Evolutionary conservation across 2,113 vertebrate genomes (phyloP).

Genomic region (Myotis lucifugus): DNA sequence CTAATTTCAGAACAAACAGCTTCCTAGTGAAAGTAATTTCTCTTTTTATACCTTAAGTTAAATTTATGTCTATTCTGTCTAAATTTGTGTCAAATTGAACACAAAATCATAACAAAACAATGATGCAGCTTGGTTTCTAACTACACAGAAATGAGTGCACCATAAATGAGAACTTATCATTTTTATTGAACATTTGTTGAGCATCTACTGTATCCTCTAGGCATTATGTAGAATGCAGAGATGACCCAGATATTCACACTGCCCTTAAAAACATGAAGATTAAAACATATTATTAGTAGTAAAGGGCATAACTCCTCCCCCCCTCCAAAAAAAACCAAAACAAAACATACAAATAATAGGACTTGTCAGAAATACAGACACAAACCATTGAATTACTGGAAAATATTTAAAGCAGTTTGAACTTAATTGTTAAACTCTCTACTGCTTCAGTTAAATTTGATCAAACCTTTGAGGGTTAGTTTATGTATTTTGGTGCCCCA

Average conservation of each 20-base stretch:
- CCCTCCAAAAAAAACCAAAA: not conserved
- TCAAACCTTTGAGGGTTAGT: not conserved
- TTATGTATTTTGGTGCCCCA: not conserved
- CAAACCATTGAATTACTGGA: not conserved
- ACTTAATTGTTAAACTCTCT: not conserved
- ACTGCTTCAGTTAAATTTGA: not conserved
- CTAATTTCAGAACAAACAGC: constrained; percentile 35
- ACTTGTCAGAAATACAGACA: not conserved
- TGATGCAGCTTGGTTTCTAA: constrained; percentile 3
- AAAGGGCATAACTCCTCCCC: not conserved
- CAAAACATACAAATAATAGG: not conserved
- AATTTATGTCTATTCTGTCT: constrained; percentile 1
- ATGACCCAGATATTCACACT: not conserved
- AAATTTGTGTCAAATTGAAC: constrained; percentile 42
- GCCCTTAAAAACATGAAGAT: not conserved
- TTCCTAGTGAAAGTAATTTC: constrained; percentile 19
- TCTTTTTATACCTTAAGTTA: constrained; percentile 9
- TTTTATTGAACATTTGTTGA: not conserved
- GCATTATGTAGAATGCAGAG: not conserved
- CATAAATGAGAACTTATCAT: not conserved
- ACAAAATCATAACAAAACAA: constrained; percentile 36
- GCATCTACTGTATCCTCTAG: not conserved
- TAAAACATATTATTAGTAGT: not conserved
- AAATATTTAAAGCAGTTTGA: not conserved
- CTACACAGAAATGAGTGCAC: not conserved